These are phyloP conservation scores for Philopedon plagiatum DNA, from an alignment of 2,888 invertebrate genomes.

Conservation along the genomic window DNA sequence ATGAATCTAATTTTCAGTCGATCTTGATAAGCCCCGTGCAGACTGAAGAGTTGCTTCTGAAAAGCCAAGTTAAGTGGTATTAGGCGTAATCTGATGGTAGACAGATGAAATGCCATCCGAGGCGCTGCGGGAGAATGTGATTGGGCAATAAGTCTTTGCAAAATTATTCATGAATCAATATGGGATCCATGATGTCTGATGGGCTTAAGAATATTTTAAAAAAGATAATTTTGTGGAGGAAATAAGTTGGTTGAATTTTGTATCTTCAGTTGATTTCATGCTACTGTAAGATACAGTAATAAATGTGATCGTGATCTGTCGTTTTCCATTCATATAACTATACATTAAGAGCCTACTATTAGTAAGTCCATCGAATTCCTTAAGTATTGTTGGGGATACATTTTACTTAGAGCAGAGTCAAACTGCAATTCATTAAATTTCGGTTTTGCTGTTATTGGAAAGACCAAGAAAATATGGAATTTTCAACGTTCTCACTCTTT, in stretches of 20 bases:
- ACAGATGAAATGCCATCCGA: slow-evolving; percentile 61
- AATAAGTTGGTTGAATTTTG: slow-evolving; percentile 34
- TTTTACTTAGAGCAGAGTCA: too few relatives aligned
- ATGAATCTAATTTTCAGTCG: slow-evolving; percentile 55
- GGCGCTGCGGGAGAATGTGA: slow-evolving; percentile 60
- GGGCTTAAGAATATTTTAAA: slow-evolving; percentile 22
- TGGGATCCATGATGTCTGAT: slow-evolving; percentile 26
- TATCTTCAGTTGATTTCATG: not conserved
- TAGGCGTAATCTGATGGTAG: slow-evolving; percentile 64
- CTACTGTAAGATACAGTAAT: too few relatives aligned
- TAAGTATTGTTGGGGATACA: too few relatives aligned
- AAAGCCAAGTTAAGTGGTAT: slow-evolving; percentile 61
- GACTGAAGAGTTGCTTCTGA: slow-evolving; percentile 57
- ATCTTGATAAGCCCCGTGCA: slow-evolving; percentile 55
- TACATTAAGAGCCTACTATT: too few relatives aligned
- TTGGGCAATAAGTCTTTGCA: slow-evolving; percentile 65
- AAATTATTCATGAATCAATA: slow-evolving; percentile 64
- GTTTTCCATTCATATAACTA: too few relatives aligned
- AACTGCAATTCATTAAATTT: too few relatives aligned
- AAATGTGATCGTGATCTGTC: too few relatives aligned
- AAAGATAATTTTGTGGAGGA: slow-evolving; percentile 21
- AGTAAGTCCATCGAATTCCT: too few relatives aligned
- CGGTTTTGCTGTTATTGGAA: too few relatives aligned
- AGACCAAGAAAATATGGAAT: too few relatives aligned
- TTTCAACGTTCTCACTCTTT: too few relatives aligned